Percentiles rank a stretch among this genome's conserved stretches.
Evolutionary conservation across 2,113 vertebrate genomes (phyloP).

Genomic region (Tachycineta bicolor): DNA sequence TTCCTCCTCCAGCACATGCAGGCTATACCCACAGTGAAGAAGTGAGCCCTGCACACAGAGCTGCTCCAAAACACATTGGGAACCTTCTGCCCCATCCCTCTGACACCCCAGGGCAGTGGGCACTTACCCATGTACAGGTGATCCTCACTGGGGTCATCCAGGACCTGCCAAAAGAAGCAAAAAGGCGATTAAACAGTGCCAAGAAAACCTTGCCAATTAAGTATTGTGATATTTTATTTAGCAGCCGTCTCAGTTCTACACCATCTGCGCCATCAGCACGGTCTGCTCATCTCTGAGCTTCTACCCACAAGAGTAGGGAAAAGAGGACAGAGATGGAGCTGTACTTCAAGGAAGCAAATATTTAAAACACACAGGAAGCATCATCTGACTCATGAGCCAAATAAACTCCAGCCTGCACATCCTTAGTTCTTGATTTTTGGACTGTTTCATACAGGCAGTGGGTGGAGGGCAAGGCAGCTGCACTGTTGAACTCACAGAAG

Average conservation of each 20-base stretch:
- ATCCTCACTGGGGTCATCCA: constrained; percentile 97
- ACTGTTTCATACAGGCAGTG: not conserved
- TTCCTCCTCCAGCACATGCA: not conserved
- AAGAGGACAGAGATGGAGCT: constrained; percentile 7
- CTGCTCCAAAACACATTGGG: not conserved
- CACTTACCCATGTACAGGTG: constrained; percentile 98
- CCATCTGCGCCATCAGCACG: not conserved
- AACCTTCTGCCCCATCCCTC: not conserved
- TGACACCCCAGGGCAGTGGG: not conserved
- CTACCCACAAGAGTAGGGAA: not conserved
- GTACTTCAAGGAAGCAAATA: constrained; percentile 33
- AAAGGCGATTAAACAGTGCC: not conserved
- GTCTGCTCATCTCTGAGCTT: not conserved
- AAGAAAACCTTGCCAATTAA: not conserved
- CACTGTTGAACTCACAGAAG: not conserved
- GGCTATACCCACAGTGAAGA: not conserved
- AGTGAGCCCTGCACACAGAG: not conserved
- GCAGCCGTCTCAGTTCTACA: not conserved
- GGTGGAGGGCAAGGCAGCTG: not conserved
- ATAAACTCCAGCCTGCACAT: constrained; percentile 20
- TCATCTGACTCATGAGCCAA: constrained; percentile 42
- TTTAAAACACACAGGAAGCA: constrained; percentile 48
- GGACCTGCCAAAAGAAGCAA: constrained; percentile 80
- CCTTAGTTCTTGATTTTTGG: constrained; percentile 1
- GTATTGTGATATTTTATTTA: not conserved